A percentile compares a stretch with the other conserved stretches of the same genome.
phyloP scores from a whole-genome alignment of 2,888 invertebrate genomes.

The Eubasilissa splendida region DNA sequence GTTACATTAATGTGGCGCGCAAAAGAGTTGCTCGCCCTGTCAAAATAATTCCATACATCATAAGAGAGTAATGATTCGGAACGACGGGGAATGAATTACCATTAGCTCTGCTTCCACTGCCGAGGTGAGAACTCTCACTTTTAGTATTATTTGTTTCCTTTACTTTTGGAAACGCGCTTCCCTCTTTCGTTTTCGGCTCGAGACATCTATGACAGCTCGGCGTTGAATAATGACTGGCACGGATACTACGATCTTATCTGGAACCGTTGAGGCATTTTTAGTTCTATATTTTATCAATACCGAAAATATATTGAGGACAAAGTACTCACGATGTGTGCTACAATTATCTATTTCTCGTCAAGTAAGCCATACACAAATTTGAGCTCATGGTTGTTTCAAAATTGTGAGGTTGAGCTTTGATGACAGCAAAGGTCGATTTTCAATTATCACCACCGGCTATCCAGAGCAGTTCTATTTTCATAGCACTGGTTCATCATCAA shows the following conservation, averaged over 20 bases:
- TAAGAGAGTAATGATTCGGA: conserved; percentile 58
- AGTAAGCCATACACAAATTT: no score
- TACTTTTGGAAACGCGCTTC: conserved; percentile 6
- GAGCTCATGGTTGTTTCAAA: no score
- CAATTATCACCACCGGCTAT: no score
- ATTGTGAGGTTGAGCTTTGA: no score
- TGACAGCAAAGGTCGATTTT: no score
- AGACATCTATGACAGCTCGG: conserved; percentile 32
- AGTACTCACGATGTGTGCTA: no score
- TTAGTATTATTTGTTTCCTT: conserved; percentile 28
- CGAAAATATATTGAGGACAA: no score
- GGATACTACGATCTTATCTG: not conserved
- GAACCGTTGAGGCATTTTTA: conserved; percentile 8
- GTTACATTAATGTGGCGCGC: conserved; percentile 21
- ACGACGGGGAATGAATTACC: conserved; percentile 57
- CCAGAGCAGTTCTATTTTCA: no score
- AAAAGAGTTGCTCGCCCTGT: conserved; percentile 57
- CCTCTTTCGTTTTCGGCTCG: not conserved
- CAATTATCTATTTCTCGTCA: no score
- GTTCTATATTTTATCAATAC: no score
- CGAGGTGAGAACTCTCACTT: conserved; percentile 33
- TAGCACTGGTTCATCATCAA: no score
- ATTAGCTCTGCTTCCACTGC: conserved; percentile 51
- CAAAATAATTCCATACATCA: conserved; percentile 58
- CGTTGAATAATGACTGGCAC: conserved; percentile 40